These are phyloP conservation scores for Xanthia togata DNA, from an alignment of 2,888 invertebrate species.

Conservation along the genomic window DNA sequence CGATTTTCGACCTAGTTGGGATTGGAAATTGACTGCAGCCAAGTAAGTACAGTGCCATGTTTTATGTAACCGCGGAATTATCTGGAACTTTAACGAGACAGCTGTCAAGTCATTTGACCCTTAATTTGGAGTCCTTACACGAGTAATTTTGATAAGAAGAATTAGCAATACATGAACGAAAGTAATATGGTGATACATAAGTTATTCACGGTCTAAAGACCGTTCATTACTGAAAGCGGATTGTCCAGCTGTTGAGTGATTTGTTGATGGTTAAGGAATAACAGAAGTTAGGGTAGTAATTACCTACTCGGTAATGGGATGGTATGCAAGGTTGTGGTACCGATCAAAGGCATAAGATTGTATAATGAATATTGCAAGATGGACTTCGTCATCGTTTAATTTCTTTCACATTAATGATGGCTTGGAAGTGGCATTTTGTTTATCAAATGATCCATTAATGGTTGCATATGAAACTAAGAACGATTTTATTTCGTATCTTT, in stretches of 20 bases:
- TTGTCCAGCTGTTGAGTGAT: conserved; percentile 27
- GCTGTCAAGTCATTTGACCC: conserved; percentile 45
- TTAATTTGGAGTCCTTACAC: conserved; percentile 34
- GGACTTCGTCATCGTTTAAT: neutral
- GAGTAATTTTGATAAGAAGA: conserved; percentile 45
- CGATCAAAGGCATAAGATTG: conserved; percentile 17
- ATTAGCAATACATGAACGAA: conserved; percentile 38
- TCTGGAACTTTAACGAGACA: conserved; percentile 39
- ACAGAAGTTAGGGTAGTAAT: conserved; percentile 28
- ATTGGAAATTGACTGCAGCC: conserved; percentile 62
- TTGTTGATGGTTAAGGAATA: conserved; percentile 21
- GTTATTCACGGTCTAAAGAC: conserved; percentile 7
- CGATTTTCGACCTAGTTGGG: conserved; percentile 68
- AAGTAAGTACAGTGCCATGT: conserved; percentile 47
- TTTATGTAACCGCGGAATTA: conserved; percentile 50
- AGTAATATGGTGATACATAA: conserved; percentile 14
- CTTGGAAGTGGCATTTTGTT: conserved; percentile 5
- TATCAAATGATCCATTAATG: neutral
- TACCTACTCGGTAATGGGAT: conserved; percentile 1
- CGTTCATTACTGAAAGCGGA: conserved; percentile 31
- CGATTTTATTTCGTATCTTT: neutral
- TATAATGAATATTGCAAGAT: conserved; percentile 4
- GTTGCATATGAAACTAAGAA: neutral
- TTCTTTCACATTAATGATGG: neutral
- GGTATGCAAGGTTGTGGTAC: conserved; percentile 11